These are phyloP conservation scores for Riparia riparia DNA, from an alignment of 2,113 vertebrate species.

Conservation along the genomic window DNA sequence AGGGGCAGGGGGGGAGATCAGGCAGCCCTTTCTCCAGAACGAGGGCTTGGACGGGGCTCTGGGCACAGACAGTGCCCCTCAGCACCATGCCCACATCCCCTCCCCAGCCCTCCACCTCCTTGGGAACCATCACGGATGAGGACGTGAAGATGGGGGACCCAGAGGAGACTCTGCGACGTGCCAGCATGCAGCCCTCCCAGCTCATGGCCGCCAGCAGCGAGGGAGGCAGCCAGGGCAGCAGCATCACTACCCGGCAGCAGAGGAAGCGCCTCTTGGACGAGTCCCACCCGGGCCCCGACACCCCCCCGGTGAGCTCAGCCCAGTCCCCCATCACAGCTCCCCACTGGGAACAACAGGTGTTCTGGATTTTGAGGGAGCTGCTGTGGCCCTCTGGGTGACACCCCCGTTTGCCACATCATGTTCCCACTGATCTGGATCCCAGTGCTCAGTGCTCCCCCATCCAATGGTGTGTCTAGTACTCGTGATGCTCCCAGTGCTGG, in stretches of 20 bases:
- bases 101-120: slow-evolving; percentile 72
- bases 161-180: slow-evolving; percentile 85
- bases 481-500: not conserved
- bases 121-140: slow-evolving; percentile 84
- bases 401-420: rapidly evolving
- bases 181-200: slow-evolving; percentile 85
- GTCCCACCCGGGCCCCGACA: slow-evolving; percentile 73
- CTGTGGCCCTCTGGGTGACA: not conserved
- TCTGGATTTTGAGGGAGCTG: not conserved
- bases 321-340: not conserved
- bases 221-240: not conserved
- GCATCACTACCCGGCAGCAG: slow-evolving; percentile 74
- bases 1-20: not conserved
- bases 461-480: not conserved
- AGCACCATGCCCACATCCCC: rapidly evolving
- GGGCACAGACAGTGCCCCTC: rapidly evolving
- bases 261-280: slow-evolving; percentile 69
- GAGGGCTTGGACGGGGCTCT: not conserved
- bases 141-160: slow-evolving; percentile 90
- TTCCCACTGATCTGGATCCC: not conserved
- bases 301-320: slow-evolving; percentile 77
- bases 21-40: not conserved
- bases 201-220: rapidly evolving
- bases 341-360: not conserved
- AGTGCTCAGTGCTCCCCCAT: not conserved